Percentiles rank a stretch among this genome's conserved stretches.
Evolutionary conservation across 2,888 invertebrate species (phyloP).

Genomic region (Harpagoxenus sublaevis): DNA sequence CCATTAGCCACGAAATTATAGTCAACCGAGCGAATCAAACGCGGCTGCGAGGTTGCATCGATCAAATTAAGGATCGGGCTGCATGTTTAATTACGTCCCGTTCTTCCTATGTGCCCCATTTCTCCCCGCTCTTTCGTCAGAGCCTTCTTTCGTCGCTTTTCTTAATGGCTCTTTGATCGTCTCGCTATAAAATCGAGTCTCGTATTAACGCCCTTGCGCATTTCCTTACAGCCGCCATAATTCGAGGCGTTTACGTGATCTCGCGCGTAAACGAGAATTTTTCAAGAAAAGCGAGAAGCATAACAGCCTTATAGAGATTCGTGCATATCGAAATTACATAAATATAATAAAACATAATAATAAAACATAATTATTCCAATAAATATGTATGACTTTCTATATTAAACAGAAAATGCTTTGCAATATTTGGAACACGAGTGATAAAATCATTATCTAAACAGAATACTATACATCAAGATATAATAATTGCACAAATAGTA

Average conservation of each 20-base stretch:
- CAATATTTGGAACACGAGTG: neutral
- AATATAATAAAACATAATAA: neutral
- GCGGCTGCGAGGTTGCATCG: conserved; percentile 51
- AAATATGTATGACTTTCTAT: neutral
- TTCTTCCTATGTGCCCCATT: conserved; percentile 39
- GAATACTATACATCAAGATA: neutral
- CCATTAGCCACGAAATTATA: conserved; percentile 62
- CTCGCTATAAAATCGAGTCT: conserved; percentile 40
- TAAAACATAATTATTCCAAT: neutral
- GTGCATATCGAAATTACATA: neutral
- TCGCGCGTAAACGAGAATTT: conserved; percentile 22
- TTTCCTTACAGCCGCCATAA: conserved; percentile 34
- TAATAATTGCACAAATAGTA: neutral
- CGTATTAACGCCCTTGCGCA: conserved; percentile 45
- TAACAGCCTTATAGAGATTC: neutral
- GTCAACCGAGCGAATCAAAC: conserved; percentile 53
- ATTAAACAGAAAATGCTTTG: neutral
- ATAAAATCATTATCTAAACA: neutral
- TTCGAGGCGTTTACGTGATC: conserved; percentile 41
- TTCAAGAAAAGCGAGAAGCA: neutral
- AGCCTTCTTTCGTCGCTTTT: conserved; percentile 34
- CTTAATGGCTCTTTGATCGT: conserved; percentile 52
- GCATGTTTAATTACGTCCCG: conserved; percentile 67
- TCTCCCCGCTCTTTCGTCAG: conserved; percentile 47
- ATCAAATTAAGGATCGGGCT: conserved; percentile 66